These are phyloP conservation scores for Oxytorus armatus DNA, from an alignment of 2,888 invertebrate genomes.

Conservation along the genomic window DNA sequence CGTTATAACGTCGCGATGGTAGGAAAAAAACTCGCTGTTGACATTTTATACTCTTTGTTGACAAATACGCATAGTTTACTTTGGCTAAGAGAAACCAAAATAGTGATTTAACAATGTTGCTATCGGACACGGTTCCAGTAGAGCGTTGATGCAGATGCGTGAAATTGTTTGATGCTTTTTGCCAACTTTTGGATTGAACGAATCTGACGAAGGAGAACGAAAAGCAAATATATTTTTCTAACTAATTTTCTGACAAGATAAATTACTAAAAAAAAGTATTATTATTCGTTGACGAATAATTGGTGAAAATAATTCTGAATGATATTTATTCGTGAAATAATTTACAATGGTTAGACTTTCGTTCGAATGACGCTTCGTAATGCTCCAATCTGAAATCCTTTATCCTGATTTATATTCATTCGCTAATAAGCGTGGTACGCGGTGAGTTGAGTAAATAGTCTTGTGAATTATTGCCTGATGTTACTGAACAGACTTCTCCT, in stretches of 20 bases:
- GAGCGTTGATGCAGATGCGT: too few relatives aligned
- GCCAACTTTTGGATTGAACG: too few relatives aligned
- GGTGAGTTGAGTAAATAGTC: slow-evolving; percentile 2
- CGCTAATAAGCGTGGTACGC: slow-evolving; percentile 5
- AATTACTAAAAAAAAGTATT: neutral
- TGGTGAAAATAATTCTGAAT: too few relatives aligned
- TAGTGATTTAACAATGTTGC: slow-evolving; percentile 13
- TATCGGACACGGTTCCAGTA: too few relatives aligned
- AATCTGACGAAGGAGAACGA: too few relatives aligned
- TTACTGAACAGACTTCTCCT: slow-evolving; percentile 5
- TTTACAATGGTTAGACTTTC: neutral
- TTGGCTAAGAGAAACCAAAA: slow-evolving; percentile 19
- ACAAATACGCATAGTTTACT: slow-evolving; percentile 30
- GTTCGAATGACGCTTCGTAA: neutral
- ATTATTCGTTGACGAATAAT: too few relatives aligned
- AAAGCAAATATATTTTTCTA: neutral
- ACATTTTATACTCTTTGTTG: slow-evolving; percentile 17
- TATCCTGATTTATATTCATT: neutral
- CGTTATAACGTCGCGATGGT: neutral
- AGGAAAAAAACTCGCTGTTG: slow-evolving; percentile 5
- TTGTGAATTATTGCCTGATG: slow-evolving; percentile 46
- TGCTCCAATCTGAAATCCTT: neutral
- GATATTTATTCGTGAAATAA: too few relatives aligned
- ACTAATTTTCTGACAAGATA: neutral
- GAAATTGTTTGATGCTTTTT: too few relatives aligned